A percentile compares a stretch with the other conserved stretches of the same genome.
Evolutionary conservation across 1,140 invertebrate genomes (phyloP).

Genomic region (Zaprionus gabonicus): DNA sequence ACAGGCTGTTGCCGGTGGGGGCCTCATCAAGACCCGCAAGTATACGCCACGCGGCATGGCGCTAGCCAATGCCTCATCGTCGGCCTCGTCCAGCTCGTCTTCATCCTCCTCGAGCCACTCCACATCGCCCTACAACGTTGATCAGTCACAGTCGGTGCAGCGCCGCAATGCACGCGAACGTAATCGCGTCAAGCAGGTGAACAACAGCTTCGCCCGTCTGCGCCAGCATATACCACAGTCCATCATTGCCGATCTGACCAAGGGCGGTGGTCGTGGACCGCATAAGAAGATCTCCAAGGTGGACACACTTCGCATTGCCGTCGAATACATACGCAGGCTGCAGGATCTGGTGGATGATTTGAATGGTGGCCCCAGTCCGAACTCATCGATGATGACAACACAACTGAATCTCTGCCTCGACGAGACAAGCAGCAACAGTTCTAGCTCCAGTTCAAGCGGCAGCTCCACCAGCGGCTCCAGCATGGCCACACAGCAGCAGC

Average conservation of each 20-base stretch:
- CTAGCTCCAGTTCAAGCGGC: slow-evolving; percentile 47
- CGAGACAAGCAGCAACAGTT: slow-evolving; percentile 84
- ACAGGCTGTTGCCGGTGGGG: slow-evolving; percentile 41
- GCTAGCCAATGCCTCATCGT: slow-evolving; percentile 15
- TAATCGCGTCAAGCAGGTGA: slow-evolving; percentile 97
- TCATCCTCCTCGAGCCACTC: slow-evolving; percentile 56
- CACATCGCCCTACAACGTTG: slow-evolving; percentile 86
- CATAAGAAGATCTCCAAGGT: slow-evolving; percentile 97
- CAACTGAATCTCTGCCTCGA: slow-evolving; percentile 69
- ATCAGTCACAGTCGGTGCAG: slow-evolving; percentile 92
- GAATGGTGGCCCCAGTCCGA: slow-evolving; percentile 43
- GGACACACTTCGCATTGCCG: slow-evolving; percentile 96
- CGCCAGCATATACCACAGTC: slow-evolving; percentile 93
- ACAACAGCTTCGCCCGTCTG: slow-evolving; percentile 95
- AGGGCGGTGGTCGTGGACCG: slow-evolving; percentile 87
- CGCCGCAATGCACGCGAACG: slow-evolving; percentile 95
- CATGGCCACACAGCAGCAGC: slow-evolving; percentile 87
- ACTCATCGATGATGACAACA: neutral
- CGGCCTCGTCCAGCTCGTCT: slow-evolving; percentile 84
- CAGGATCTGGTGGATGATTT: slow-evolving; percentile 92
- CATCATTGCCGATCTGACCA: slow-evolving; percentile 89
- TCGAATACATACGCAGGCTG: slow-evolving; percentile 97
- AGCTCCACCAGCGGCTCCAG: slow-evolving; percentile 24
- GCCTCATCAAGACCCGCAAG: slow-evolving; percentile 73
- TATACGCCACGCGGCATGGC: slow-evolving; percentile 72